phyloP scores from a whole-genome alignment of 2,888 invertebrate genomes.

The Euzetes globulus region DNA sequence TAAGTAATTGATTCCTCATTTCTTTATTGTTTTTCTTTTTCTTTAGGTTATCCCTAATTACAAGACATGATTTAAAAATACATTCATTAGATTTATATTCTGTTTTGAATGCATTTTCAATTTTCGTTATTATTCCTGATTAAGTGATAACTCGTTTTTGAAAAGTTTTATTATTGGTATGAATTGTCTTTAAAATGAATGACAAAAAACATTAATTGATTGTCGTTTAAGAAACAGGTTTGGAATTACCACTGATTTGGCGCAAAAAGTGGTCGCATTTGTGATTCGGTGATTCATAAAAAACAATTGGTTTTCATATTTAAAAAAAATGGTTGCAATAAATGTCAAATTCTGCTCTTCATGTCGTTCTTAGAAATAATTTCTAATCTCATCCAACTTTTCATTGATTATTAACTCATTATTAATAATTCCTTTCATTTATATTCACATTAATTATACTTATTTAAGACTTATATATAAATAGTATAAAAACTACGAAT shows the following conservation, averaged over 20 bases:
- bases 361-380: slow-evolving; percentile 5
- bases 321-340: slow-evolving; percentile 24
- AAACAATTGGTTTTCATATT: background rate
- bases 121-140: background rate
- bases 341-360: slow-evolving; percentile 2
- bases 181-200: too few relatives aligned
- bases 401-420: background rate
- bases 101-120: background rate
- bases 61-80: too few relatives aligned
- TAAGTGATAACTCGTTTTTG: too few relatives aligned
- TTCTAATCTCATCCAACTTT: background rate
- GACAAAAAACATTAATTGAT: background rate
- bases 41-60: too few relatives aligned
- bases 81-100: too few relatives aligned
- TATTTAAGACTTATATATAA: too few relatives aligned
- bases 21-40: too few relatives aligned
- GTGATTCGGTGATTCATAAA: background rate
- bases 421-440: background rate
- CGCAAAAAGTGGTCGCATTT: background rate
- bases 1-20: background rate
- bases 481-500: too few relatives aligned
- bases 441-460: background rate
- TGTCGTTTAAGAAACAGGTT: background rate
- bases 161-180: too few relatives aligned
- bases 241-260: background rate